A percentile compares a stretch with the other conserved stretches of the same genome.
Conservation (phyloP, 2,113 vertebrate species). For the Garra rufa region DNA sequence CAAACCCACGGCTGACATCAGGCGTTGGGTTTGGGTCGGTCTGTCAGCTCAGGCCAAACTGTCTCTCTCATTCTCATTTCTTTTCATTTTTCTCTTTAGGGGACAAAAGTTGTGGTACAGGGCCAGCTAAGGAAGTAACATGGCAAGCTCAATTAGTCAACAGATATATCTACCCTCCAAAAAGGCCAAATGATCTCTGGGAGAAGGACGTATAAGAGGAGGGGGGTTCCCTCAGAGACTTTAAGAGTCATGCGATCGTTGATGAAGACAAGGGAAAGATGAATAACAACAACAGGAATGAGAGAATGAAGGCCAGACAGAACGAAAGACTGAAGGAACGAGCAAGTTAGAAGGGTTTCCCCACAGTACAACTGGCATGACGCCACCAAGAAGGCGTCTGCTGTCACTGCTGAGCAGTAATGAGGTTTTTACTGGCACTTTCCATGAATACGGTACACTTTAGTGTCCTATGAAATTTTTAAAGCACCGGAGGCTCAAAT, state of each 20-base stretch:
- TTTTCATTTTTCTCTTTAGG: slow-evolving; percentile 22
- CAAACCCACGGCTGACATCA: slow-evolving; percentile 31
- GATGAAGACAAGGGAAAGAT: slow-evolving; percentile 19
- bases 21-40: neutral
- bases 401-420: neutral
- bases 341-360: slow-evolving; percentile 24
- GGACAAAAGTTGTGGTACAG: slow-evolving; percentile 36
- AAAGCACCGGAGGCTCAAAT: neutral
- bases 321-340: neutral
- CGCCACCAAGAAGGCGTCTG: neutral
- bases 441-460: neutral
- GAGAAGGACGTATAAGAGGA: slow-evolving; percentile 35
- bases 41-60: neutral
- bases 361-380: neutral
- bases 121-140: slow-evolving; percentile 59
- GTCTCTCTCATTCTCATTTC: slow-evolving; percentile 22
- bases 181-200: slow-evolving; percentile 43
- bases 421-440: slow-evolving; percentile 8
- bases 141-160: slow-evolving; percentile 57
- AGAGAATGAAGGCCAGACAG: slow-evolving; percentile 15
- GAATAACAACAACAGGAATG: slow-evolving; percentile 44
- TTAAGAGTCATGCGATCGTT: slow-evolving; percentile 47
- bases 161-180: slow-evolving; percentile 48
- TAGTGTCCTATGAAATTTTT: neutral
- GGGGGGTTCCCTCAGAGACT: slow-evolving; percentile 35